Conservation (phyloP, 2,888 invertebrate genomes). For the Drosophila vallismaia region DNA sequence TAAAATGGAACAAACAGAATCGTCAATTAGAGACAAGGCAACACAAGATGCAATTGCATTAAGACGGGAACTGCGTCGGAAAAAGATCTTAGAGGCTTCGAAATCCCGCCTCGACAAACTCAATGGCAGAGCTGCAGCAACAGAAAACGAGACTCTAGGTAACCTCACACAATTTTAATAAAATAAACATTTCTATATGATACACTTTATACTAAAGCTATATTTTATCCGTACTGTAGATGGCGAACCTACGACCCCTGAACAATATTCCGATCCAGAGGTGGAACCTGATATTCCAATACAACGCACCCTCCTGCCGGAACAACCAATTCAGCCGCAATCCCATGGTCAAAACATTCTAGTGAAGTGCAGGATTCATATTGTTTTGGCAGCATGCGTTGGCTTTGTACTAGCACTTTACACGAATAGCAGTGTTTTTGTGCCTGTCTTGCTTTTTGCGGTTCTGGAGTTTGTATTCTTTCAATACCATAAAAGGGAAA, state of each 20-base stretch:
- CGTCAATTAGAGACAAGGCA: background rate
- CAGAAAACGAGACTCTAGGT: constrained; percentile 16
- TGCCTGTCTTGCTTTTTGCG: constrained; percentile 21
- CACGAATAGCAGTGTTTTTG: constrained; percentile 26
- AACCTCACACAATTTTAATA: background rate
- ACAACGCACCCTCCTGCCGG: constrained; percentile 13
- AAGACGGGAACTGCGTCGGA: constrained; percentile 25
- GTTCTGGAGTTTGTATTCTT: constrained; percentile 18
- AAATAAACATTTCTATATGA: background rate
- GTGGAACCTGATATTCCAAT: constrained; percentile 32
- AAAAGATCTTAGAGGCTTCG: constrained; percentile 32
- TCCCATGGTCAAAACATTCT: background rate
- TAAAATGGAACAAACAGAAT: constrained; percentile 9
- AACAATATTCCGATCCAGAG: constrained; percentile 31
- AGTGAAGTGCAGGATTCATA: constrained; percentile 21
- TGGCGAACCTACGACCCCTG: background rate
- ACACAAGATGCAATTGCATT: constrained; percentile 16
- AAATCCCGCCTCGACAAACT: constrained; percentile 27
- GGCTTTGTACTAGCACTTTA: constrained; percentile 27
- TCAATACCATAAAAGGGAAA: constrained; percentile 10
- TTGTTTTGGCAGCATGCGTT: constrained; percentile 18
- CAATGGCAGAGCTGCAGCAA: constrained; percentile 15
- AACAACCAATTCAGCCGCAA: background rate
- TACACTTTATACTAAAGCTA: background rate
- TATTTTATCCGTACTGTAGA: constrained; percentile 9